Conservation (phyloP, 2,888 invertebrate species). For the Willowsia nigromaculata region DNA sequence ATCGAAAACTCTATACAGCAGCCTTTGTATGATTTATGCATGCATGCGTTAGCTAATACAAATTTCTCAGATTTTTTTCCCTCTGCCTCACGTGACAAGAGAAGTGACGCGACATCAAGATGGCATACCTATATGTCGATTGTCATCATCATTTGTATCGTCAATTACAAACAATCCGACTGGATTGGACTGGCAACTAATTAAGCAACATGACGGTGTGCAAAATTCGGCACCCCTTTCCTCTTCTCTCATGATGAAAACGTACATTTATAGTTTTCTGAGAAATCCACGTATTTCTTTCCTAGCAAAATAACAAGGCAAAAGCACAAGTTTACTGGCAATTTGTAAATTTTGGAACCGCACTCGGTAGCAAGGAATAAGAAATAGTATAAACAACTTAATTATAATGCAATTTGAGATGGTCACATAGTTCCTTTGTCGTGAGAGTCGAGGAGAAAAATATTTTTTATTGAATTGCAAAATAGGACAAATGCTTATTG, state of each 20-base stretch:
- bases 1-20: background rate
- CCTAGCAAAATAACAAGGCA: background rate
- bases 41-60: background rate
- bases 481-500: background rate
- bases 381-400: background rate
- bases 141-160: background rate
- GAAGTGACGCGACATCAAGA: background rate
- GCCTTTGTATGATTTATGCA: background rate
- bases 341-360: background rate
- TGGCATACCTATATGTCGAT: background rate
- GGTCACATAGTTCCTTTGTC: background rate
- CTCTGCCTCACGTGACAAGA: background rate
- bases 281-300: background rate
- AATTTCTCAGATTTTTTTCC: background rate
- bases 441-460: background rate
- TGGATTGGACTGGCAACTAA: conserved; percentile 30
- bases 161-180: background rate
- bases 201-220: conserved; percentile 45
- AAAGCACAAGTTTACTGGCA: background rate
- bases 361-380: background rate
- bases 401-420: conserved; percentile 9
- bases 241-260: background rate
- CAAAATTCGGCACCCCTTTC: conserved; percentile 12
- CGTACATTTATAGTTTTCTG: background rate
- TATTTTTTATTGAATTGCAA: background rate